Evolutionary conservation across 2,113 vertebrate genomes (phyloP).

Genomic region (Pan paniscus): DNA sequence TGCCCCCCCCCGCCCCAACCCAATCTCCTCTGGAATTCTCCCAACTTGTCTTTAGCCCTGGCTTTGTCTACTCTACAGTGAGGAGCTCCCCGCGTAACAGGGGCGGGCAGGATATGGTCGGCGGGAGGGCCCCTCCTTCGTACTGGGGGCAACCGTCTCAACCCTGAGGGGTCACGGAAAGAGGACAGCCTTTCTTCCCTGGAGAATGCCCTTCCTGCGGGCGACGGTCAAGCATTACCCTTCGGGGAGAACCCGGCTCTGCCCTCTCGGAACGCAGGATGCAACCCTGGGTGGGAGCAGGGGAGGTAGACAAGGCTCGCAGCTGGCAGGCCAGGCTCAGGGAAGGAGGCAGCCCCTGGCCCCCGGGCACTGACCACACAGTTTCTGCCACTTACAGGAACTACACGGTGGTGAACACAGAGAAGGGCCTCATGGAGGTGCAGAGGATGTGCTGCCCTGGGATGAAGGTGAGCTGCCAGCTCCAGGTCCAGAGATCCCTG

Average conservation of each 20-base stretch:
- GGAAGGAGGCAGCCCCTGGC: neutral
- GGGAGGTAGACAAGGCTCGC: neutral
- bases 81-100: fast-evolving
- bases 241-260: neutral
- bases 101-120: fast-evolving
- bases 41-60: neutral
- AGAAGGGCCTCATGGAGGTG: slow-evolving; percentile 94
- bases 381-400: slow-evolving; percentile 83
- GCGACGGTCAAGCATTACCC: fast-evolving
- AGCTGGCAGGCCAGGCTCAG: neutral
- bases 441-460: slow-evolving; percentile 93
- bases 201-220: neutral
- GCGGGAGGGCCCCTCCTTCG: neutral
- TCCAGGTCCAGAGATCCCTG: slow-evolving; percentile 92
- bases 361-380: fast-evolving
- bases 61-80: neutral
- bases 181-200: neutral
- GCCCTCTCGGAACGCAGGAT: neutral
- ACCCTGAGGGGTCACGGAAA: neutral
- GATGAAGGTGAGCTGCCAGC: slow-evolving; percentile 91
- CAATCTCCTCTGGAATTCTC: neutral
- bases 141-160: too few relatives aligned
- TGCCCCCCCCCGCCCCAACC: neutral
- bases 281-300: neutral
- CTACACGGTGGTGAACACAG: slow-evolving; percentile 95